A percentile compares a stretch with the other conserved stretches of the same genome.
These are phyloP conservation scores for Periphyllus acericola DNA, from an alignment of 2,888 invertebrate genomes.

Conservation along the genomic window DNA sequence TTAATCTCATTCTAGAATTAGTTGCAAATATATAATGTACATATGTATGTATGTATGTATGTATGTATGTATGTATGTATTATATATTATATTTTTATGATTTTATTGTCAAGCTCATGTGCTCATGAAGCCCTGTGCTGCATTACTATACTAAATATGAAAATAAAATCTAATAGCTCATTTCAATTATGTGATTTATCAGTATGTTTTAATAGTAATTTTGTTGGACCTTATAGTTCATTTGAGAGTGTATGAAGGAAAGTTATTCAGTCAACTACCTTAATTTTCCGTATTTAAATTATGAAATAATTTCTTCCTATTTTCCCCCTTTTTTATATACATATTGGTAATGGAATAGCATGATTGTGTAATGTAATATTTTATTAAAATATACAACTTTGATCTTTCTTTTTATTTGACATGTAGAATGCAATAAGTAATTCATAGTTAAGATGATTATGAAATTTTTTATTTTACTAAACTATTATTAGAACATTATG, in stretches of 20 bases:
- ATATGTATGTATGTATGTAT: not conserved
- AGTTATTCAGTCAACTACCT: not conserved
- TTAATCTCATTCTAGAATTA: constrained; percentile 42
- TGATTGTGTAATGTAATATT: not conserved
- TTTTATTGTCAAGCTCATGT: constrained; percentile 24
- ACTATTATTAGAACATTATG: not conserved
- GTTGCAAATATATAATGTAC: constrained; percentile 21
- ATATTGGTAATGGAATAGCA: not conserved
- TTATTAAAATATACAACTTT: not conserved
- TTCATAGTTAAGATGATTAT: not conserved
- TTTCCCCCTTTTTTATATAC: not conserved
- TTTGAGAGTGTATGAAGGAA: not conserved
- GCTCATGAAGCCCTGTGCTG: constrained; percentile 1
- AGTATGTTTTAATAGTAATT: constrained; percentile 13
- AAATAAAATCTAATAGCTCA: not conserved
- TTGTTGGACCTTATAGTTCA: not conserved
- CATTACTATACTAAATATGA: not conserved
- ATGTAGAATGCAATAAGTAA: constrained; percentile 5
- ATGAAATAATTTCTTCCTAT: not conserved
- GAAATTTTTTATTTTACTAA: constrained; percentile 32
- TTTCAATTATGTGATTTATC: constrained; percentile 40
- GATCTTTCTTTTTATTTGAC: not conserved
- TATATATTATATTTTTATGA: constrained; percentile 24
- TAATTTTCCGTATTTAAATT: no score
- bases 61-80: constrained; percentile 1